Base-by-base conservation (phyloP, 2,113 vertebrate species). In the Engraulis encrasicolus region DNA sequence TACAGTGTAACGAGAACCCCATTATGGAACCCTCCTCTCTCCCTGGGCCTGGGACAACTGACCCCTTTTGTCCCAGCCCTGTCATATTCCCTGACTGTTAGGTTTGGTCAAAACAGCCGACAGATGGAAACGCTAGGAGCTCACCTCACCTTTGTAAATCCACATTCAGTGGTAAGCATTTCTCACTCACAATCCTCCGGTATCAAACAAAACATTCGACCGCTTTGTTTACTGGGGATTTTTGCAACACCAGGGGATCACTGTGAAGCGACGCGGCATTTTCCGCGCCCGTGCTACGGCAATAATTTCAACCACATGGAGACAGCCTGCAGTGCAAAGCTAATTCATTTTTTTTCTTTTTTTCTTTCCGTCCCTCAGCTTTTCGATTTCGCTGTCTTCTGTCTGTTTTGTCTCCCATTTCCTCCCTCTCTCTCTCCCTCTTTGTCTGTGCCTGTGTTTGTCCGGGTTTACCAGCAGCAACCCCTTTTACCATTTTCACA, bases 151-250 rank as follows among this genome's bases (percentile, higher is more conserved):
- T 71, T 34, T 74, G 27, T 5, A 74, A 74, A 74, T 36, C 9
- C 66, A 71, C 27, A 50, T 82, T 82, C 45, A 36, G 45, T n/a
- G n/a, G n/a, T 50, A 38, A 77, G 81, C 40, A 74, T 31, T 74
- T 34, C 45, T 82, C 66, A 50, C 23, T 77, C 36, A 50, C 20
- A 50, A 40, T 78, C 20, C 27, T 37, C 66, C 78, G 66, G 27
- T 11, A 74, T 74, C 66, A 74, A 74, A 74, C 66, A 36, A 34
- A 74, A 31, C 66, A 74, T 74, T 34, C 66, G 5, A 27, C 27
- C 66, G 34, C 66, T 74, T 74, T 74, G 66, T 74, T 74, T 74
- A 14, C 66, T 31, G 27, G 66, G 66, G 66, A 74, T 74, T 74
- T n/a, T 34, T 74, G 66, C 66, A 74, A 27, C 31, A 74, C 31